Evolutionary conservation across 2,888 invertebrate genomes (phyloP), one percentile per base, ranked within the genome.

Genomic region (Luperina testacea): DNA sequence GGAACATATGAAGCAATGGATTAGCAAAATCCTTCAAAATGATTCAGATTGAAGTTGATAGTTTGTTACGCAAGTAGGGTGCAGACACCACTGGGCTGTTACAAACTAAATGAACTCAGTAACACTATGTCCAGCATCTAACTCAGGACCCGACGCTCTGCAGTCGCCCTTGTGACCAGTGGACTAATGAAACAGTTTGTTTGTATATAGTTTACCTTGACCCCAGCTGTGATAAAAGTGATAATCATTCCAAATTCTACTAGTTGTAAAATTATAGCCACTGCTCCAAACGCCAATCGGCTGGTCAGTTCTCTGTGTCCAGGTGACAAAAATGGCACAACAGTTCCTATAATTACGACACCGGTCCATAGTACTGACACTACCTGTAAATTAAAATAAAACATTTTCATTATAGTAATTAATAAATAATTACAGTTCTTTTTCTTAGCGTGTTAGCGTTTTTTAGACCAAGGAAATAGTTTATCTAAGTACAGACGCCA

Each of bases 211-310:
- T 8, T 65, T 27, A 78, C 79, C 82, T 75, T 81, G 1, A 80
- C 5, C 0, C 82, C 84, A 32, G 82, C 82, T n/a, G 6, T 24
- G 4, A 82, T 74, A 17, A 82, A 84, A 1, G 67, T 80, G 32
- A 57, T 0, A 24, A 82, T 6, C 84, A 82, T 79, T 5, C 27
- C 69, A 8, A 74, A 17, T 57, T 82, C 84, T 20, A 79, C 20
- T 11, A 79, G 15, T 51, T 74, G 84, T 32, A 17, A 1, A 2
- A 27, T 0, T 13, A 0, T 17, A 8, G 32, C 27, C 13, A 24
- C 13, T 24, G 15, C 5, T 17, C 4, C 69, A 8, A 53, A 53
- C 2, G 11, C 0, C 20, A 53, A n/a, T 1, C 11, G 27, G n/a
- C 7, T 8, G 5, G 17, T 17, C 0, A 3, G 13, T 32, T 8